Percentiles rank a stretch among this genome's conserved stretches.
These are phyloP conservation scores for Drosophila murphyi DNA, from an alignment of 1,140 invertebrate genomes.

Conservation along the genomic window DNA sequence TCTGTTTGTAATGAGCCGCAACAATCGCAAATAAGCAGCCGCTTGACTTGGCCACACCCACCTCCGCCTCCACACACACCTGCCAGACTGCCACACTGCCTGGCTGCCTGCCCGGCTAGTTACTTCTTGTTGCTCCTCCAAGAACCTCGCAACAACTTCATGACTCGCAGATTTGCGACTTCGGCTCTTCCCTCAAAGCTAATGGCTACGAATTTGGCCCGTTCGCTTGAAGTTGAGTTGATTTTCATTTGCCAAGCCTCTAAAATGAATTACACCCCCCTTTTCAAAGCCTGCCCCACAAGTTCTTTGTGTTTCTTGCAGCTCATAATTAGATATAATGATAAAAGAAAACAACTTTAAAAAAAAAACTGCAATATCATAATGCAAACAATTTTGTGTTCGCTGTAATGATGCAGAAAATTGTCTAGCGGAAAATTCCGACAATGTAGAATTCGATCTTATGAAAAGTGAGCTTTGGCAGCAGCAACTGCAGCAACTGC, in stretches of 20 bases:
- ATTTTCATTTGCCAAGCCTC: conserved; percentile 54
- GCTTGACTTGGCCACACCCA: conserved; percentile 55
- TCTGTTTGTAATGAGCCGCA: conserved; percentile 65
- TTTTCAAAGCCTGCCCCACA: not conserved
- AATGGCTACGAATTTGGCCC: conserved; percentile 36
- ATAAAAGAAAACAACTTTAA: conserved; percentile 33
- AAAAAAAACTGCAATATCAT: conserved; percentile 39
- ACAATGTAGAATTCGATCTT: conserved; percentile 26
- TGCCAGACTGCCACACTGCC: conserved; percentile 13
- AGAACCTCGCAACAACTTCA: conserved; percentile 21
- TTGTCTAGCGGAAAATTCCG: conserved; percentile 43
- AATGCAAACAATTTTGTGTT: conserved; percentile 61
- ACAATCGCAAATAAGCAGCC: conserved; percentile 68
- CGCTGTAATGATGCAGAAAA: conserved; percentile 61
- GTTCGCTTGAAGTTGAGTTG: conserved; percentile 24
- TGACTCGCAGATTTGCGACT: not conserved
- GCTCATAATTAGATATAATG: conserved; percentile 70
- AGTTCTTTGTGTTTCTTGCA: conserved; percentile 57
- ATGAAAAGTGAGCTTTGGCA: not conserved
- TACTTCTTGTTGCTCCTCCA: conserved; percentile 2
- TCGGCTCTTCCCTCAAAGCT: conserved; percentile 17
- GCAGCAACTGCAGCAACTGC: not conserved
- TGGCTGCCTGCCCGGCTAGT: not conserved
- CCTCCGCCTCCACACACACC: conserved; percentile 48
- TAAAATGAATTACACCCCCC: conserved; percentile 20